Conservation (phyloP, 2,113 vertebrate species). For the Pachycephala philippinensis region DNA sequence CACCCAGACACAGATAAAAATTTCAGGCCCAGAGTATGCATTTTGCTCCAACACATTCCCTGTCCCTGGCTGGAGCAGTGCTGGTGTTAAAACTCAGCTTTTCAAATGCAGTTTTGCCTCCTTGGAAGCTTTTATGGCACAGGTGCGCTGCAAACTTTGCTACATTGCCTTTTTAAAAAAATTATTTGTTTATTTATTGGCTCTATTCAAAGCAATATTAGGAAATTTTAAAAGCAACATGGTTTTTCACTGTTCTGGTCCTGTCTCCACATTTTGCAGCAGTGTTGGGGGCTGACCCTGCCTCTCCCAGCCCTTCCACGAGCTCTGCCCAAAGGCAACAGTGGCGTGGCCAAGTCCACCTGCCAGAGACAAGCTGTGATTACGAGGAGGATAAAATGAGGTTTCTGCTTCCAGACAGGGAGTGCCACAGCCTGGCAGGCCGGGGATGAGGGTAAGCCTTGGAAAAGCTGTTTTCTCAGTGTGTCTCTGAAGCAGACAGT, state of each 20-base stretch:
- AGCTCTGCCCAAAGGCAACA: background rate
- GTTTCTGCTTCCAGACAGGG: background rate
- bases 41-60: background rate
- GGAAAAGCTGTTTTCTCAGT: background rate
- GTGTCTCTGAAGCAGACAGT: background rate
- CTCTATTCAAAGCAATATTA: background rate
- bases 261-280: background rate
- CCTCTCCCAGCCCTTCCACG: background rate
- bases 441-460: background rate
- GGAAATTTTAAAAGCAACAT: background rate
- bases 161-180: background rate
- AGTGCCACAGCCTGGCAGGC: background rate
- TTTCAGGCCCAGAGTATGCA: background rate
- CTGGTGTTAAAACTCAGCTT: background rate
- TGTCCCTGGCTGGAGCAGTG: background rate
- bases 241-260: background rate
- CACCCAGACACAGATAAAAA: background rate
- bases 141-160: background rate
- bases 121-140: background rate
- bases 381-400: background rate
- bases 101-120: background rate
- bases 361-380: background rate
- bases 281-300: background rate
- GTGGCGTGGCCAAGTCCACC: background rate
- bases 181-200: background rate